phyloP scores from a whole-genome alignment of 2,113 vertebrate genomes.

The Tachysurus fulvidraco region DNA sequence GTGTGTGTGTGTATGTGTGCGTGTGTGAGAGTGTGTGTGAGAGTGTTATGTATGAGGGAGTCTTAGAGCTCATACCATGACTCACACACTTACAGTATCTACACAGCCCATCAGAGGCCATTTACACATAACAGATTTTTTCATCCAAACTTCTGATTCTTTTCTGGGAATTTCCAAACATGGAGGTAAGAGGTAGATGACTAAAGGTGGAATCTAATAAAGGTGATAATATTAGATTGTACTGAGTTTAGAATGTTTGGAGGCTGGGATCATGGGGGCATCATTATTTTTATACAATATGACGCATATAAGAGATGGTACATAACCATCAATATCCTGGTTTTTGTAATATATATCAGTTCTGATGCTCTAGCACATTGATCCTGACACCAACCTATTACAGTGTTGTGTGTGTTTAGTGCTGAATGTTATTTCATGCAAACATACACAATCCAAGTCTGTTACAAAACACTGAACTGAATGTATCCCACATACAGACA shows the following conservation, averaged over 20 bases:
- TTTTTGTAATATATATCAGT: conserved; percentile 31
- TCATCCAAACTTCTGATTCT: not conserved
- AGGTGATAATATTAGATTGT: not conserved
- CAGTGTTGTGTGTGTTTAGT: not conserved
- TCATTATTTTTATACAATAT: not conserved
- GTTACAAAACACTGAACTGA: conserved; percentile 14
- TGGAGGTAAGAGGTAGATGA: not conserved
- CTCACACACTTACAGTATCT: conserved; percentile 7
- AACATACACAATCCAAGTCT: conserved; percentile 17
- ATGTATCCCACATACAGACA: conserved; percentile 20
- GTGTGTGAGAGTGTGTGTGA: conserved; percentile 8
- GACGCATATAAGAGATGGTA: not conserved
- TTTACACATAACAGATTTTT: conserved; percentile 3
- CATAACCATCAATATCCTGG: conserved; percentile 2
- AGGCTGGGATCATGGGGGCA: not conserved
- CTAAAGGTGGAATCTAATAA: not conserved
- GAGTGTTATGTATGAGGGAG: not conserved
- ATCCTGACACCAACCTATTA: not conserved
- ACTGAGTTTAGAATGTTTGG: not conserved
- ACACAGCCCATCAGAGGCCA: conserved; percentile 4
- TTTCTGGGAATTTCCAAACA: not conserved
- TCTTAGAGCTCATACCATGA: conserved; percentile 20
- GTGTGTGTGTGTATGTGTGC: not conserved
- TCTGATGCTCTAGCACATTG: conserved; percentile 9
- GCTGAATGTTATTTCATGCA: not conserved